phyloP scores from a whole-genome alignment of 2,797 vertebrate genomes.

The Champsocephalus gunnari region DNA sequence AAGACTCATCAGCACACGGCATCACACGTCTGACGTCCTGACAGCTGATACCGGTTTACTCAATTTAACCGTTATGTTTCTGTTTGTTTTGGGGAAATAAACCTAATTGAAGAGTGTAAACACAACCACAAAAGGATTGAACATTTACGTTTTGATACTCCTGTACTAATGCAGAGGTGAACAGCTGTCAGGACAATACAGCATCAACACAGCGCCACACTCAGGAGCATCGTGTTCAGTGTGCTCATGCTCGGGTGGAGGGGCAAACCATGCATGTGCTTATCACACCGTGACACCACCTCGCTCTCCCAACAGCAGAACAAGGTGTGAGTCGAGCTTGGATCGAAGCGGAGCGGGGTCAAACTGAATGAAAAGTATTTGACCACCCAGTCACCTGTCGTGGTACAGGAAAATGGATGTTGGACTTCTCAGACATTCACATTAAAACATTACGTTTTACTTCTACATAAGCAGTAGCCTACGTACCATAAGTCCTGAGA shows the following conservation, averaged over 20 bases:
- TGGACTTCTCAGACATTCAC: neutral
- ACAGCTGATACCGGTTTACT: slow-evolving; percentile 63
- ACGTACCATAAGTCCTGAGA: too few species aligned
- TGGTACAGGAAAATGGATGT: neutral
- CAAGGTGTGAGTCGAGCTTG: slow-evolving; percentile 22
- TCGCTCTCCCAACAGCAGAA: slow-evolving; percentile 41
- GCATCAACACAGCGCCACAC: slow-evolving; percentile 37
- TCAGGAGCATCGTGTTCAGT: slow-evolving; percentile 21
- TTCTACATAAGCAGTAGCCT: neutral
- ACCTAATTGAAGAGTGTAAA: neutral
- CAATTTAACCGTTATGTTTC: neutral
- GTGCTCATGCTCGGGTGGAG: slow-evolving; percentile 75
- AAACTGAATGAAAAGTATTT: slow-evolving; percentile 19
- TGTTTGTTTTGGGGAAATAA: neutral
- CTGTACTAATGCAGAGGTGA: slow-evolving; percentile 37
- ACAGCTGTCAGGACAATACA: slow-evolving; percentile 62
- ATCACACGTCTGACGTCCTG: slow-evolving; percentile 32
- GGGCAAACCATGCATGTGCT: slow-evolving; percentile 75
- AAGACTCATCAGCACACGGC: slow-evolving; percentile 16
- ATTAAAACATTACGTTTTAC: neutral
- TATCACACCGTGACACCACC: slow-evolving; percentile 35
- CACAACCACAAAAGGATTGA: neutral
- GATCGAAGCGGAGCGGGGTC: slow-evolving; percentile 37
- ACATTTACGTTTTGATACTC: neutral
- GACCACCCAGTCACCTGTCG: neutral